phyloP scores from a whole-genome alignment of 2,797 vertebrate species.

The Cossypha heuglini region DNA sequence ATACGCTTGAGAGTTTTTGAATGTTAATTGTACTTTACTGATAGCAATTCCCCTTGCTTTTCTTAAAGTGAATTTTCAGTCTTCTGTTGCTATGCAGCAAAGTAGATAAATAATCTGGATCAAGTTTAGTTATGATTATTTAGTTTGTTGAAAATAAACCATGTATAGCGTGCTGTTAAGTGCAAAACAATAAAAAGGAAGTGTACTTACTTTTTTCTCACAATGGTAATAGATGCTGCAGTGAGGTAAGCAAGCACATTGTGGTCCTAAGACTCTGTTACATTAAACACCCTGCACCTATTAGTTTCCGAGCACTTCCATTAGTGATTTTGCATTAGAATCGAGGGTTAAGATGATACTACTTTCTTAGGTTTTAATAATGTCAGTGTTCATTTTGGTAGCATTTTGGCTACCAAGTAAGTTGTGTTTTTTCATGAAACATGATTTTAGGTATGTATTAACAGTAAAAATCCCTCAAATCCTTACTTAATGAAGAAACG shows the following conservation, averaged over 20 bases:
- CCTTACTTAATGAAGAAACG: background rate
- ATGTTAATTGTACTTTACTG: background rate
- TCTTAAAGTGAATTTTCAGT: background rate
- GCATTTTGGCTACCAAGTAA: background rate
- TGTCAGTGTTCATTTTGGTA: background rate
- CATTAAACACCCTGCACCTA: accelerated
- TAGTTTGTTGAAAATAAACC: background rate
- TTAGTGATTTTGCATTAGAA: background rate
- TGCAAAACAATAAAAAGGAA: background rate
- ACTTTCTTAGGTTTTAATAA: background rate
- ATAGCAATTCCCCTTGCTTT: background rate
- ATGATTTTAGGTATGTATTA: background rate
- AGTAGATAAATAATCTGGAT: background rate
- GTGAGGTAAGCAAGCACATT: background rate
- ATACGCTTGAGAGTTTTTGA: background rate
- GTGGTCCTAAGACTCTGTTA: background rate
- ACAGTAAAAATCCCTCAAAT: background rate
- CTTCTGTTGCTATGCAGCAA: background rate
- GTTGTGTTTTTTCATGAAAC: background rate
- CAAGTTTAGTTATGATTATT: background rate
- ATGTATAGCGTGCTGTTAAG: background rate
- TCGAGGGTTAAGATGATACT: background rate
- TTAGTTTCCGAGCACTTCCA: background rate
- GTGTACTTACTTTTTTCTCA: background rate
- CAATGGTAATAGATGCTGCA: background rate